phyloP scores from a whole-genome alignment of 2,888 invertebrate species.

The Platerodrilus igneus region DNA sequence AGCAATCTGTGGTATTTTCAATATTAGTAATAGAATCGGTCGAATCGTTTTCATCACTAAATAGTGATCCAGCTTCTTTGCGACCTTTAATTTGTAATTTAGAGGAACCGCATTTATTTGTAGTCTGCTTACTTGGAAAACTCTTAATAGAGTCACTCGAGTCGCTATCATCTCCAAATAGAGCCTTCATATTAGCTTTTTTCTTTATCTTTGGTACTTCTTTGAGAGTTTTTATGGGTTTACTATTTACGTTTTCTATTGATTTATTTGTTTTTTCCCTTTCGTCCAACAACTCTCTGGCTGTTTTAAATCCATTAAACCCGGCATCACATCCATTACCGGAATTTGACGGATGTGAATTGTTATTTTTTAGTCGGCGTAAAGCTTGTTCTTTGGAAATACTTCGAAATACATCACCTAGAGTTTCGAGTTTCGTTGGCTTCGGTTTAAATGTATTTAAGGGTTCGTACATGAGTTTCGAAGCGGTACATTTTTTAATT shows the following conservation, averaged over 20 bases:
- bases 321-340: slow-evolving; percentile 8
- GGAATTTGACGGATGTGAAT: slow-evolving; percentile 2
- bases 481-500: slow-evolving; percentile 56
- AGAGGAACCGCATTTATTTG: too few relatives aligned
- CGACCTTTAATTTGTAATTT: too few relatives aligned
- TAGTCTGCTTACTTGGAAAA: too few relatives aligned
- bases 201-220: slow-evolving; percentile 27
- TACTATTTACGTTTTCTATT: slow-evolving; percentile 7
- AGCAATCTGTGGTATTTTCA: not conserved
- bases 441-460: slow-evolving; percentile 55
- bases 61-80: too few relatives aligned
- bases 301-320: slow-evolving; percentile 30
- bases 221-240: slow-evolving; percentile 4
- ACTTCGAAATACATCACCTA: slow-evolving; percentile 51
- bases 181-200: slow-evolving; percentile 43
- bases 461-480: slow-evolving; percentile 50
- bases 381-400: slow-evolving; percentile 38
- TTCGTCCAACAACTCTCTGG: slow-evolving; percentile 27
- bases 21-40: too few relatives aligned
- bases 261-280: slow-evolving; percentile 25
- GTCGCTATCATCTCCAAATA: slow-evolving; percentile 54
- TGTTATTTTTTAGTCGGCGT: slow-evolving; percentile 4
- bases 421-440: slow-evolving; percentile 48
- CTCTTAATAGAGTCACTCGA: too few relatives aligned
- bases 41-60: too few relatives aligned